Conservation (phyloP, 2,888 invertebrate genomes). For the Athalia circularis region DNA sequence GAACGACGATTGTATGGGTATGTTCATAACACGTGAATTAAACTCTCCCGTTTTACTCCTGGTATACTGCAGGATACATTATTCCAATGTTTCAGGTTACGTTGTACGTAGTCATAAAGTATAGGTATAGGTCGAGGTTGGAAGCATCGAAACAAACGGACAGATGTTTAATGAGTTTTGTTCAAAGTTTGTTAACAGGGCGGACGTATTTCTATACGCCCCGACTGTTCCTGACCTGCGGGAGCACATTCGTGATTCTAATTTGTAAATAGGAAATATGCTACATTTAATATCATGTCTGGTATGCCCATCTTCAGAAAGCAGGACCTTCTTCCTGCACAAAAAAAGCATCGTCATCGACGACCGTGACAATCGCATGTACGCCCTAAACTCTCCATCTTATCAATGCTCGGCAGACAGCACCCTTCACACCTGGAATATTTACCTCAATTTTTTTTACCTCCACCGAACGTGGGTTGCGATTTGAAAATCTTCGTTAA, state of each 20-base stretch:
- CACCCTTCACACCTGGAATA: too few relatives aligned
- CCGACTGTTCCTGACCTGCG: slow-evolving; percentile 27
- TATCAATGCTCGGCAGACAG: too few relatives aligned
- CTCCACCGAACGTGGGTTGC: too few relatives aligned
- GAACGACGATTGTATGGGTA: slow-evolving; percentile 2
- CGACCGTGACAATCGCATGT: too few relatives aligned
- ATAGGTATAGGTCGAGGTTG: slow-evolving; percentile 9
- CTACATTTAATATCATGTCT: slow-evolving; percentile 47
- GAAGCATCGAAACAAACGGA: slow-evolving; percentile 70
- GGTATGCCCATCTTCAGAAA: neutral
- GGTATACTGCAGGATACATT: neutral
- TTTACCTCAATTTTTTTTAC: too few relatives aligned
- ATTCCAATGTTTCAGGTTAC: slow-evolving; percentile 30
- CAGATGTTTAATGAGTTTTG: slow-evolving; percentile 73
- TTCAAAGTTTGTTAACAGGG: slow-evolving; percentile 50
- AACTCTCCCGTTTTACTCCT: slow-evolving; percentile 31
- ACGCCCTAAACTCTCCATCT: too few relatives aligned
- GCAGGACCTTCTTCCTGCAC: too few relatives aligned
- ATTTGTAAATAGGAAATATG: slow-evolving; percentile 39
- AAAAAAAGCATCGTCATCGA: too few relatives aligned
- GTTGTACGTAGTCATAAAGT: neutral
- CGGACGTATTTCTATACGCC: too few relatives aligned
- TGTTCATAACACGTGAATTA: slow-evolving; percentile 18
- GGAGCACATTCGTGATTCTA: slow-evolving; percentile 42
- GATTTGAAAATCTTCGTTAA: too few relatives aligned